A percentile compares a stretch with the other conserved stretches of the same genome.
Conservation (phyloP, 2,797 vertebrate genomes). For the Champsocephalus esox region DNA sequence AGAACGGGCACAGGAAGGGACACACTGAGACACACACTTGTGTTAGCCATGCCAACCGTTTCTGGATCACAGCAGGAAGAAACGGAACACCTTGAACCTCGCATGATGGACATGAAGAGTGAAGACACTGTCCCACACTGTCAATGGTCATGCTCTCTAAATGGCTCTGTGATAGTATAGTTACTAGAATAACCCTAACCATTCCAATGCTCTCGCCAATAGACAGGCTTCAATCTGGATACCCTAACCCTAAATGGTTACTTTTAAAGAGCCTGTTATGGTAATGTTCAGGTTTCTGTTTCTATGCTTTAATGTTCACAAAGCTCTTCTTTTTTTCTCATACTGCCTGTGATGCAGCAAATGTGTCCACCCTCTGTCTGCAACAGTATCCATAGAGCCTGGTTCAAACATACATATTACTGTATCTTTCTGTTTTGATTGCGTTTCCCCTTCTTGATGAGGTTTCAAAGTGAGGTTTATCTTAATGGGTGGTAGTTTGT, state of each 20-base stretch:
- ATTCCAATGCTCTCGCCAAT: not conserved
- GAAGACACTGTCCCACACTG: constrained; percentile 15
- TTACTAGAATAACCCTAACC: not conserved
- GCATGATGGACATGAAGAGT: constrained; percentile 35
- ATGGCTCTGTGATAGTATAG: not conserved
- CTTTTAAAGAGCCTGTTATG: no score
- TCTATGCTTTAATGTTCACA: no score
- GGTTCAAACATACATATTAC: constrained; percentile 1
- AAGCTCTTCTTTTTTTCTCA: no score
- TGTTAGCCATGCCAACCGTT: constrained; percentile 48
- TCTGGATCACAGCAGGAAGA: constrained; percentile 50
- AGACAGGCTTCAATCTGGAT: not conserved
- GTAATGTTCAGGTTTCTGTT: not conserved
- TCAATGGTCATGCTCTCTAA: constrained; percentile 2
- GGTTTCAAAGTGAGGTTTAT: not conserved
- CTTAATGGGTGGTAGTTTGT: not conserved
- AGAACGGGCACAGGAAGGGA: constrained; percentile 40
- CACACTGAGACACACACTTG: constrained; percentile 43
- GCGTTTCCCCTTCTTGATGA: not conserved
- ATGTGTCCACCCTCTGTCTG: no score
- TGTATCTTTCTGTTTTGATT: not conserved
- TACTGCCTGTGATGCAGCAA: no score
- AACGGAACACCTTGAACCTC: constrained; percentile 39
- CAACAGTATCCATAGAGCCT: not conserved
- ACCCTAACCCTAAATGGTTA: no score